Evolutionary conservation across 23 tunicate species (phyloP).

Genomic region (Trididemnum clinides): DNA sequence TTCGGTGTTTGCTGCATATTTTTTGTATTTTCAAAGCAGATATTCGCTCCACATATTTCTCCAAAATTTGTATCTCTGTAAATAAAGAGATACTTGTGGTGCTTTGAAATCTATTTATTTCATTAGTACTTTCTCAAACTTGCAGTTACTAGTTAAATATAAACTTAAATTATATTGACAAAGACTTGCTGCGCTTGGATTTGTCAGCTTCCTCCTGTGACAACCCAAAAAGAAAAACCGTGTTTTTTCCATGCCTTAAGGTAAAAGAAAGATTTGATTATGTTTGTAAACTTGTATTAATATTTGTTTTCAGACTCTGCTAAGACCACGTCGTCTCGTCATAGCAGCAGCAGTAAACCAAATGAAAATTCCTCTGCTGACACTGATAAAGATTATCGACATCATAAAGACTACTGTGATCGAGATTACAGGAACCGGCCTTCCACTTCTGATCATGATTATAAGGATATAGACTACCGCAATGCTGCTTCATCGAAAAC

Average conservation of each 20-base stretch:
- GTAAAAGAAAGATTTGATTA: background rate
- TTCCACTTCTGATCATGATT: conserved; percentile 59
- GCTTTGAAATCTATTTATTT: too few species aligned
- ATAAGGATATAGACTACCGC: conserved; percentile 82
- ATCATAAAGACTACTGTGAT: conserved; percentile 46
- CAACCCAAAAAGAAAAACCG: too few species aligned
- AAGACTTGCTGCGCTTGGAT: too few species aligned
- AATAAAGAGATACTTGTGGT: too few species aligned
- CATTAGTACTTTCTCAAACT: too few species aligned
- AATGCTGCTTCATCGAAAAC: background rate
- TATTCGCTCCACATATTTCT: too few species aligned
- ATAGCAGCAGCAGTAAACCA: background rate
- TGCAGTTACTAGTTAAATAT: too few species aligned
- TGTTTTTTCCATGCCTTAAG: background rate
- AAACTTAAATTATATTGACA: too few species aligned
- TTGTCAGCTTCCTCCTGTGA: too few species aligned
- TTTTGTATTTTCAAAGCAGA: too few species aligned
- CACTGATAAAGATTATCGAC: conserved; percentile 51
- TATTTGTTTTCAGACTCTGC: background rate
- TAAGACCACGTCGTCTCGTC: background rate
- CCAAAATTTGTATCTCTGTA: too few species aligned
- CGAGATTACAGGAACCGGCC: conserved; percentile 67
- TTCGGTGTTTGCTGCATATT: too few species aligned
- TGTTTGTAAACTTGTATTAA: background rate
- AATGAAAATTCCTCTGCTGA: background rate